Base-by-base conservation (phyloP, 2,888 invertebrate genomes). In the Rhorus exstirpatorius region DNA sequence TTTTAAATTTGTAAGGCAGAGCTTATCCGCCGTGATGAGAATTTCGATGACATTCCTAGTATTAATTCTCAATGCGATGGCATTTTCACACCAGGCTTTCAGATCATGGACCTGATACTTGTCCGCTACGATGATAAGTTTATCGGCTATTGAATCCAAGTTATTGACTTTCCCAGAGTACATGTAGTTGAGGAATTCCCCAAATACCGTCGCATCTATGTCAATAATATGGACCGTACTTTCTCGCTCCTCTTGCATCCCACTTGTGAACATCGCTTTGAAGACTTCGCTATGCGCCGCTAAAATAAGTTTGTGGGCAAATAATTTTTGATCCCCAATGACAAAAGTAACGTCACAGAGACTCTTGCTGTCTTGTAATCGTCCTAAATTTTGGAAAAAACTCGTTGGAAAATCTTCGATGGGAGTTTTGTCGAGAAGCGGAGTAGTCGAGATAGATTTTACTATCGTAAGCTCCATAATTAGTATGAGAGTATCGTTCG, bases 231-330 rank as follows among this genome's bases (percentile, higher is more conserved):
- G 19, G 8, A 71, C 44, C 0, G 7, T 46, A 26, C n/a, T n/a
- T n/a, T 31, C 21, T 26, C 31, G 1, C 19, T 49, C 4, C 19
- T 71, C 71, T 26, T 35, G 12, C 58, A 26, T 44, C 0, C 46
- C 12, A 1, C 24, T 7, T 1, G 8, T 26, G 24, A 70, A 70
- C 70, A 55, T 55, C 1, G 55, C 44, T 49, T 12, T 17, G 26
- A 71, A 71, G 1, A 71, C 46, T 14, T 44, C 21, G n/a, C 71
- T 71, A 10, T 46, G 14, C 17, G 58, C 58, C 1, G 71, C 58
- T 6, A 71, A 12, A 4, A 71, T 31, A 10, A 49, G 17, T 46
- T 49, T 58, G 46, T 60, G 58, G 0, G 46, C 60, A 10, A 14
- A 14, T 1, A 60, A 24, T 26, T 14, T 19, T n/a, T 46, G 12